Conservation (phyloP, 2,113 vertebrate genomes). For the Cettia cetti region DNA sequence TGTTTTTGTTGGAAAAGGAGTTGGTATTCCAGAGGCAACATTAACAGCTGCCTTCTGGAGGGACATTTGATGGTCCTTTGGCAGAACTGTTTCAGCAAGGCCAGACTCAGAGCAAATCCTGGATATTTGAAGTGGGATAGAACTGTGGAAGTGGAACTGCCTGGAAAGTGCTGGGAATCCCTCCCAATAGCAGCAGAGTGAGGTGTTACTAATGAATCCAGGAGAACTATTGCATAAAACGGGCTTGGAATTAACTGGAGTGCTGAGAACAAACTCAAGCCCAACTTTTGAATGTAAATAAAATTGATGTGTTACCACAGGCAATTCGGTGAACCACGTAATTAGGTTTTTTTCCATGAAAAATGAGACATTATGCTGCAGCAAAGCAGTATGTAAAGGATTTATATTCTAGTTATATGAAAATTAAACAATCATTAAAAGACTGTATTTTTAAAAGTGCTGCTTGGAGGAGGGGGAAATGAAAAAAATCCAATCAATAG, state of each 20-base stretch:
- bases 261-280: constrained; percentile 46
- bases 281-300: constrained; percentile 74
- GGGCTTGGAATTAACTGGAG: constrained; percentile 45
- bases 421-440: constrained; percentile 73
- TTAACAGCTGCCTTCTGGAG: not conserved
- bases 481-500: constrained; percentile 46
- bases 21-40: not conserved
- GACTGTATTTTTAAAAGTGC: constrained; percentile 58
- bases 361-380: constrained; percentile 64
- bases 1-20: not conserved
- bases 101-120: not conserved
- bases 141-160: not conserved
- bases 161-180: not conserved
- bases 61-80: not conserved
- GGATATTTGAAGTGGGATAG: not conserved
- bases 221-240: constrained; percentile 21
- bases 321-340: constrained; percentile 69
- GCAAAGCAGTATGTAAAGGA: constrained; percentile 51
- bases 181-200: not conserved
- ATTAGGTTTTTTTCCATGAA: constrained; percentile 69
- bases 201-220: constrained; percentile 4
- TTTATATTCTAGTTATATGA: constrained; percentile 59
- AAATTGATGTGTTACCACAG: constrained; percentile 70
- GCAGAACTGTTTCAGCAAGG: not conserved
- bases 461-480: not conserved